A percentile compares a stretch with the other conserved stretches of the same genome.
Evolutionary conservation across 2,797 vertebrate genomes (phyloP).

Genomic region (Adelosebastes latens): DNA sequence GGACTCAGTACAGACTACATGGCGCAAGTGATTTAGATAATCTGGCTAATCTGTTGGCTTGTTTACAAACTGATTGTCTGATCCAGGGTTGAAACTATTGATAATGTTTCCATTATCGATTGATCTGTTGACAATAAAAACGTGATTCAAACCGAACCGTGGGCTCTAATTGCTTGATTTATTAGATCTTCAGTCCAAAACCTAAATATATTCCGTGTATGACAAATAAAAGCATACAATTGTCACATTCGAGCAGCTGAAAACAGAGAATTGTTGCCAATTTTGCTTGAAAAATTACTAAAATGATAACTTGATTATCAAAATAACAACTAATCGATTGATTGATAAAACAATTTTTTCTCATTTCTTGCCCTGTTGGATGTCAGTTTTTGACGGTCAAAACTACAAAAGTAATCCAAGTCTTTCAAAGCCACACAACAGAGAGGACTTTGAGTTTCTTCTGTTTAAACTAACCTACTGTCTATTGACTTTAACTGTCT

Average conservation of each 20-base stretch:
- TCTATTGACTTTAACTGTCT: background rate
- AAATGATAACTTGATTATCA: background rate
- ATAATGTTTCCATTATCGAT: background rate
- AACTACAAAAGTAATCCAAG: background rate
- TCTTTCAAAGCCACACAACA: background rate
- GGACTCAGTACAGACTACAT: too few relatives aligned
- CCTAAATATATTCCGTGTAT: background rate
- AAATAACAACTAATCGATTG: background rate
- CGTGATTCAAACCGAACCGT: too few relatives aligned
- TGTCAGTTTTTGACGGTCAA: background rate
- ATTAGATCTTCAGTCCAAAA: background rate
- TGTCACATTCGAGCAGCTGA: background rate
- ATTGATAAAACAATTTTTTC: rapidly evolving
- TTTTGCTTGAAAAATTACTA: background rate
- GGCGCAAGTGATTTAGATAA: background rate
- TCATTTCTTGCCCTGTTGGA: background rate
- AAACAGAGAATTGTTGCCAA: background rate
- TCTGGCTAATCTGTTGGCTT: background rate
- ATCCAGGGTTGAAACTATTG: background rate
- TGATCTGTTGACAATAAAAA: background rate
- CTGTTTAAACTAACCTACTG: background rate
- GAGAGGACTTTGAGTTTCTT: background rate
- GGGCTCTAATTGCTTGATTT: background rate
- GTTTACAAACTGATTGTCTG: background rate
- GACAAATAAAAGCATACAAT: background rate